Conservation (phyloP, 1,140 invertebrate genomes). For the Rhizoglyphus robini region DNA sequence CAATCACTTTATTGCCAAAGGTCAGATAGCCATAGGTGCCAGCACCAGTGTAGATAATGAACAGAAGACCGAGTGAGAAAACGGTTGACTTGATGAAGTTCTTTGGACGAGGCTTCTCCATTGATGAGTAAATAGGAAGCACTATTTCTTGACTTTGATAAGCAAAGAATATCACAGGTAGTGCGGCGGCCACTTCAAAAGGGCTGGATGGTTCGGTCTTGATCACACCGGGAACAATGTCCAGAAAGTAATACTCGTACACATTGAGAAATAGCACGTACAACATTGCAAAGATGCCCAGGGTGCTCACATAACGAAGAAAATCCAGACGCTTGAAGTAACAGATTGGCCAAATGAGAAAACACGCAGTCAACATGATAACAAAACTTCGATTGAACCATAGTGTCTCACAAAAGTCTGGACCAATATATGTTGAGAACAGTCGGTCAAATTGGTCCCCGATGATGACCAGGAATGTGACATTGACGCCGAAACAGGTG, state of each 20-base stretch:
- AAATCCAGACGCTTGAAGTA: conserved; percentile 52
- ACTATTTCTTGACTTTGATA: conserved; percentile 60
- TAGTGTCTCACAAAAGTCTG: conserved; percentile 44
- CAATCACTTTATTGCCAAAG: conserved; percentile 47
- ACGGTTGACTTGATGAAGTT: conserved; percentile 44
- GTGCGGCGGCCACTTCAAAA: conserved; percentile 47
- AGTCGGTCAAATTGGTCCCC: conserved; percentile 53
- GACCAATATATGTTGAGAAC: conserved; percentile 41
- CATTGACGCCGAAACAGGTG: conserved; percentile 53
- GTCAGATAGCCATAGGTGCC: conserved; percentile 52
- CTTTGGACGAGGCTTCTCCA: conserved; percentile 35
- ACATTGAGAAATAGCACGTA: conserved; percentile 48
- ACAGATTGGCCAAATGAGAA: conserved; percentile 51
- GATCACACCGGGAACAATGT: conserved; percentile 30
- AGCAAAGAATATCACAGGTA: conserved; percentile 56
- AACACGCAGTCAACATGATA: conserved; percentile 39
- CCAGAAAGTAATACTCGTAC: conserved; percentile 41
- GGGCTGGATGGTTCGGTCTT: conserved; percentile 41
- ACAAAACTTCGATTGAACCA: conserved; percentile 46
- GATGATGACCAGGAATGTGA: conserved; percentile 56
- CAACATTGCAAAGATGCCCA: conserved; percentile 51
- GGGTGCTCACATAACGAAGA: conserved; percentile 47
- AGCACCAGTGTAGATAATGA: conserved; percentile 45
- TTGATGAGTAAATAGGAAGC: conserved; percentile 53
- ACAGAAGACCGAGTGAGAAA: conserved; percentile 46